Evolutionary conservation across 2,113 vertebrate genomes (phyloP).

Genomic region (Mandrillus leucophaeus): DNA sequence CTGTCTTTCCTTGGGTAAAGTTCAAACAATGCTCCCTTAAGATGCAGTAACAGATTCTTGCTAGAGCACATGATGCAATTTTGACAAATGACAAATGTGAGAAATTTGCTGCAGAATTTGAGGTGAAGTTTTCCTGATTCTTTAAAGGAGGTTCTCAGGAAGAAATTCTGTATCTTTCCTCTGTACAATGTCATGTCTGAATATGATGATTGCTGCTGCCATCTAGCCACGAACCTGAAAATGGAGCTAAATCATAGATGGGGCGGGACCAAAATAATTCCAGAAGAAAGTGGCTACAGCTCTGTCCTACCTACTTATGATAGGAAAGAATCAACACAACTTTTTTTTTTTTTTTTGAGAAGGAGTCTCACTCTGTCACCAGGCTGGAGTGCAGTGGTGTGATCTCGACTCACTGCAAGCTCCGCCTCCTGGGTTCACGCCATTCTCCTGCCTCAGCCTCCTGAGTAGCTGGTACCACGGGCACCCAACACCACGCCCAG

Average conservation of each 20-base stretch:
- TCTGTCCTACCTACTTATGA: neutral
- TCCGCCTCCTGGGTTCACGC: too few relatives aligned
- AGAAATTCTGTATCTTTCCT: neutral
- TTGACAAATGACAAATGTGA: neutral
- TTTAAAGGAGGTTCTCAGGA: neutral
- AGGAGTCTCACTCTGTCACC: too few relatives aligned
- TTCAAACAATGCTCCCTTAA: neutral
- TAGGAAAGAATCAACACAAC: neutral
- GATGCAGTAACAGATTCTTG: neutral
- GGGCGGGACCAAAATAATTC: neutral
- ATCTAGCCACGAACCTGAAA: neutral
- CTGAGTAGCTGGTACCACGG: too few relatives aligned
- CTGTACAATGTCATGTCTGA: neutral
- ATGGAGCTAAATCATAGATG: neutral
- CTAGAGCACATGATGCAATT: neutral
- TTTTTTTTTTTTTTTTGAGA: neutral
- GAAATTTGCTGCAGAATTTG: neutral
- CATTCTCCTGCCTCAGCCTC: too few relatives aligned
- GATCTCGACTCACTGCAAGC: too few relatives aligned
- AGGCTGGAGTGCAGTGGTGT: too few relatives aligned
- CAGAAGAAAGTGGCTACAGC: neutral
- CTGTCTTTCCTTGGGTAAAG: neutral
- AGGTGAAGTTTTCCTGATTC: neutral
- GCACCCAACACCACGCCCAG: too few relatives aligned
- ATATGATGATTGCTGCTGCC: neutral